Conservation (phyloP, 1,140 invertebrate genomes). For the Galleria mellonella region DNA sequence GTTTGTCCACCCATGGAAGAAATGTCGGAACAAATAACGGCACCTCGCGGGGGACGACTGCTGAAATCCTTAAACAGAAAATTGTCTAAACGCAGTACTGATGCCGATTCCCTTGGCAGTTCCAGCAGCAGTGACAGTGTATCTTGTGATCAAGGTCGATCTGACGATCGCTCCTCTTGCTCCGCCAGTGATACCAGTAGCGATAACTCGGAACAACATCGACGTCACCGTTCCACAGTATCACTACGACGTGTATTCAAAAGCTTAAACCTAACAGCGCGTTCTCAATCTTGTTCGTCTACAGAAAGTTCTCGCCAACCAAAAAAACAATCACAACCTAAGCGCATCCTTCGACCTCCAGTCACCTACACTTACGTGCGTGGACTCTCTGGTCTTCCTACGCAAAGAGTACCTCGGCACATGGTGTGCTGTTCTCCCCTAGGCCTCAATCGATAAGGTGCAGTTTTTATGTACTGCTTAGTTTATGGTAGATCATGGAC, state of each 20-base stretch:
- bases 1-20: conserved; percentile 69
- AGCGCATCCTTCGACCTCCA: conserved; percentile 82
- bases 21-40: conserved; percentile 40
- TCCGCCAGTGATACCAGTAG: conserved; percentile 78
- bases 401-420: conserved; percentile 82
- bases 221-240: conserved; percentile 78
- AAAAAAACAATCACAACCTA: conserved; percentile 79
- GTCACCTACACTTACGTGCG: conserved; percentile 86
- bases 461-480: background rate
- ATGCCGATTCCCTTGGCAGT: conserved; percentile 76
- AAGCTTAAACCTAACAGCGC: conserved; percentile 77
- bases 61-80: conserved; percentile 77
- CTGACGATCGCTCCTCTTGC: conserved; percentile 67
- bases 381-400: conserved; percentile 85
- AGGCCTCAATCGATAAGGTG: conserved; percentile 54
- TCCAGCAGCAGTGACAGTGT: conserved; percentile 74
- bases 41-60: conserved; percentile 74
- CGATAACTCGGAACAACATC: conserved; percentile 70
- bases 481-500: conserved; percentile 27
- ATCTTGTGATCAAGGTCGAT: conserved; percentile 53
- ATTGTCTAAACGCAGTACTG: conserved; percentile 69
- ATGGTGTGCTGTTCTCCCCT: conserved; percentile 41
- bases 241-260: conserved; percentile 83
- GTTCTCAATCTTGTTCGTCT: conserved; percentile 78
- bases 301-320: conserved; percentile 63